Base-by-base conservation (phyloP, 2,797 vertebrate genomes). In the Smutsia gigantea region DNA sequence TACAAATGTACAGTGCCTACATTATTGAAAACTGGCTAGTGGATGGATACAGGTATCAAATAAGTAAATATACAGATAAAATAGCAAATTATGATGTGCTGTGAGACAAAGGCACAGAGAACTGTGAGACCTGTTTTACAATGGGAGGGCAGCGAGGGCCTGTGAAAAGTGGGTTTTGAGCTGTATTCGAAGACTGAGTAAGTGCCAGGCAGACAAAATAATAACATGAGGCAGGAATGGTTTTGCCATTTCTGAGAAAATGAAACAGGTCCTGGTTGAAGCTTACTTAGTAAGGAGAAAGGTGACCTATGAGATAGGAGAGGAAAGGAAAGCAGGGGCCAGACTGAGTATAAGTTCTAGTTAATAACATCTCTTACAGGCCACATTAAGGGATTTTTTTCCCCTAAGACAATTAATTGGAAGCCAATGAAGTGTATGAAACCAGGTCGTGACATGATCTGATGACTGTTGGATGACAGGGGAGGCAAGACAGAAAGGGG, bases 171-270 rank as follows among this genome's bases (percentile, higher is more conserved):
- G n/a, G n/a, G 17, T 7, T 78, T 85, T 64, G 79, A 78, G 55
- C 64, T 61, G 42, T 64, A 64, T 15, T 55, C 82, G n/a, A 75
- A 46, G 51, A 49, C 46, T 72, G 18, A 75, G 75, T 29, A 78
- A 88, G 11, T 84, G 17, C 84, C 85, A 88, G 31, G 10, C 17
- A 89, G 59, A 79, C 23, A 34, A 31, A 93, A 69, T 46, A 11
- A 12, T 46, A 46, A 46, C 46, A 46, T 46, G 46, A 79, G n/a
- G 57, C 39, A 29, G n/a, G 39, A 61, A 49, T 55, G 29, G 15
- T 64, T 84, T 94, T 83, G 8, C 31, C 69, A 17, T 63, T 96
- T 78, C 25, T 64, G 57, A 92, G 63, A 87, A 90, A 64, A 82
- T 78, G 75, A 77, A 91, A 31, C 49, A 71, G 42, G 15, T 75